Percentiles rank a stretch among this genome's conserved stretches.
Conservation (phyloP, 2,888 invertebrate genomes). For the Drosophila vallismaia region DNA sequence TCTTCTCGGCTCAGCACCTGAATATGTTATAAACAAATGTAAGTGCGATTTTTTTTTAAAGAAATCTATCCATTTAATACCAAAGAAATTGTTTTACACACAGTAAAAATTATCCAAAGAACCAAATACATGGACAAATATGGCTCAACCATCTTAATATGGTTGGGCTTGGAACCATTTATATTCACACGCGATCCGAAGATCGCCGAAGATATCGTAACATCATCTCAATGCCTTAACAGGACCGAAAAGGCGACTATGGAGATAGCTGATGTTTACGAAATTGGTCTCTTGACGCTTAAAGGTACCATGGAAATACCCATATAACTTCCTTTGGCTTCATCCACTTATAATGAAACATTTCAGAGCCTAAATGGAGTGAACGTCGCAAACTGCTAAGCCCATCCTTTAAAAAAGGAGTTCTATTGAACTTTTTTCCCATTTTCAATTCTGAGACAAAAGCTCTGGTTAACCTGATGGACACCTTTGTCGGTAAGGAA, state of each 20-base stretch:
- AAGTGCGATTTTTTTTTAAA: background rate
- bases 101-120: background rate
- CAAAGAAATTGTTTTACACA: no score
- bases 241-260: constrained; percentile 54
- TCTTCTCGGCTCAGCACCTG: constrained; percentile 61
- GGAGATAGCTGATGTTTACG: constrained; percentile 47
- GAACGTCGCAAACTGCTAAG: constrained; percentile 69
- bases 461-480: constrained; percentile 48
- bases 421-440: constrained; percentile 69
- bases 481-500: constrained; percentile 40
- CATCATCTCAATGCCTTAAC: constrained; percentile 66
- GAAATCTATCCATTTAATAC: no score
- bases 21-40: constrained; percentile 55
- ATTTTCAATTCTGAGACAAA: constrained; percentile 69
- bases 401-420: constrained; percentile 67
- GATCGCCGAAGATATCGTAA: constrained; percentile 60
- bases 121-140: constrained; percentile 32
- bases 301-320: constrained; percentile 42
- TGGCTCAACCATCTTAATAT: constrained; percentile 61
- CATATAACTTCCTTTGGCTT: no score
- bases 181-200: constrained; percentile 65
- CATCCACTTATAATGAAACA: constrained; percentile 9
- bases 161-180: constrained; percentile 72
- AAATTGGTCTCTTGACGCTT: constrained; percentile 42
- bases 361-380: constrained; percentile 64